These are phyloP conservation scores for Triops cancriformis DNA, from an alignment of 1,140 invertebrate genomes.

Conservation along the genomic window DNA sequence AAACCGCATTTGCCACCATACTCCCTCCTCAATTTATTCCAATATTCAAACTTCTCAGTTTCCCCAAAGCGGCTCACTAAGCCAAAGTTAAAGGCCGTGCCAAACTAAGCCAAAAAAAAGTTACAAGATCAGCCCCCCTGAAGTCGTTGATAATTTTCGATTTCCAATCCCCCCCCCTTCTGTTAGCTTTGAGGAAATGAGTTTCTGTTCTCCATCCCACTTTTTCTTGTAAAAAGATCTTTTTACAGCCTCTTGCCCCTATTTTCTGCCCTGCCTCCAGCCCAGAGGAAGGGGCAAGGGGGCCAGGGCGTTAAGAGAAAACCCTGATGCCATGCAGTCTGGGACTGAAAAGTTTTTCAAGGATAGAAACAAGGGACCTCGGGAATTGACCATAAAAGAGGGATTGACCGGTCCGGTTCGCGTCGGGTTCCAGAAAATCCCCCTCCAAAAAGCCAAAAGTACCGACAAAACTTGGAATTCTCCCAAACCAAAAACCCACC, in stretches of 20 bases:
- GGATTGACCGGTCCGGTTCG: not conserved
- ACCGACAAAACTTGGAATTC: not conserved
- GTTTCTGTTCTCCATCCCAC: not conserved
- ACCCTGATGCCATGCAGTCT: constrained; percentile 9
- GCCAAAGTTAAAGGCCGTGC: not conserved
- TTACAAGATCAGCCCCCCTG: not conserved
- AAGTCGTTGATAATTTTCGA: not conserved
- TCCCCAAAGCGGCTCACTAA: no score
- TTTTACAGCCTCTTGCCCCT: not conserved
- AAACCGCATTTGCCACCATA: no score
- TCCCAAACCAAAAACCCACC: not conserved
- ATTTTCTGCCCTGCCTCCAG: not conserved
- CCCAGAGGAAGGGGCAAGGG: not conserved
- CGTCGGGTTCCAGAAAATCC: not conserved
- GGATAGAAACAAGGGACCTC: not conserved
- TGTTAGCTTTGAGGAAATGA: constrained; percentile 14
- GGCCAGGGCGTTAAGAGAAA: not conserved
- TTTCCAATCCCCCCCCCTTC: not conserved
- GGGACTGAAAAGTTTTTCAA: not conserved
- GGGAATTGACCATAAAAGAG: constrained; percentile 6
- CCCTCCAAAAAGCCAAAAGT: constrained; percentile 2
- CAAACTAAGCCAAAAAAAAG: not conserved
- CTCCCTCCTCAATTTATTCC: no score
- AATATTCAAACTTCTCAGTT: no score
- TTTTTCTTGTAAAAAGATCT: constrained; percentile 8